These are phyloP conservation scores for Platypus cylindrus DNA, from an alignment of 2,888 invertebrate species.

Conservation along the genomic window DNA sequence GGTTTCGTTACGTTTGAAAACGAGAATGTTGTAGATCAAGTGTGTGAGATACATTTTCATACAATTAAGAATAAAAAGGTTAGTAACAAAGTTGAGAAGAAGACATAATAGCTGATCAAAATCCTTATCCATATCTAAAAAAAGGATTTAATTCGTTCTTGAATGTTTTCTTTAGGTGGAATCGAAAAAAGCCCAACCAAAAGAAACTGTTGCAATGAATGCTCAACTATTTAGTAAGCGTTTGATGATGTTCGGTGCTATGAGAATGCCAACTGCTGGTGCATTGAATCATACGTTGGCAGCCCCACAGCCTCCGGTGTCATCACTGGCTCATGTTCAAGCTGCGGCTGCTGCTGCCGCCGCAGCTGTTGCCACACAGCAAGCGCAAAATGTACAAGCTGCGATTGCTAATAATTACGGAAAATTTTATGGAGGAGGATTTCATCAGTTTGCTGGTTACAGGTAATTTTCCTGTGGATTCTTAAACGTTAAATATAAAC, in stretches of 20 bases:
- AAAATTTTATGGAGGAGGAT: slow-evolving; percentile 49
- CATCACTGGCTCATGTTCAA: slow-evolving; percentile 33
- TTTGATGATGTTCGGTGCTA: slow-evolving; percentile 59
- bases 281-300: slow-evolving; percentile 48
- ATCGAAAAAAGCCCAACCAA: slow-evolving; percentile 86
- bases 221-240: slow-evolving; percentile 52
- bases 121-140: background rate
- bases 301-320: slow-evolving; percentile 37
- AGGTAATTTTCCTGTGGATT: slow-evolving; percentile 25
- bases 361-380: slow-evolving; percentile 47
- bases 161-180: slow-evolving; percentile 37
- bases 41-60: slow-evolving; percentile 89
- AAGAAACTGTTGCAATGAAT: slow-evolving; percentile 69
- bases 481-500: background rate
- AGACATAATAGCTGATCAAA: background rate
- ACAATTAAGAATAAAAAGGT: slow-evolving; percentile 81
- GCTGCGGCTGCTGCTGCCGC: slow-evolving; percentile 40
- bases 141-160: background rate
- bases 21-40: slow-evolving; percentile 81
- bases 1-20: slow-evolving; percentile 87
- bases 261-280: slow-evolving; percentile 44
- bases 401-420: slow-evolving; percentile 54
- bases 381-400: slow-evolving; percentile 36
- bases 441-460: slow-evolving; percentile 44
- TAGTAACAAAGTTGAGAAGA: background rate